phyloP scores from a whole-genome alignment of 1,140 invertebrate genomes.

The Heliconius hermathena region DNA sequence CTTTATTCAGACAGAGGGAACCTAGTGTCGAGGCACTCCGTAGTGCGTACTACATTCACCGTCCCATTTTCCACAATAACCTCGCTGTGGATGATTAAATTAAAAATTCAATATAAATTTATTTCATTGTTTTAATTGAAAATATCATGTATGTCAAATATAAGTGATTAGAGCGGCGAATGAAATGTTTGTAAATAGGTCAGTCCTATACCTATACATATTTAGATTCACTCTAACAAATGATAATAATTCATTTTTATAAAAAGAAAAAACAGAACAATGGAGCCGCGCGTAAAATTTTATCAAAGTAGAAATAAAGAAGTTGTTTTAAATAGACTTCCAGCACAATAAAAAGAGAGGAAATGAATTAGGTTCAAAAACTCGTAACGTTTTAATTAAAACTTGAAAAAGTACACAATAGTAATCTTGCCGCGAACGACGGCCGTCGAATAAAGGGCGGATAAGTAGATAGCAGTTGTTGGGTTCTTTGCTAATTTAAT shows the following conservation, averaged over 20 bases:
- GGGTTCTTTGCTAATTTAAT: not conserved
- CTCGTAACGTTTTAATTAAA: not conserved
- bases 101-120: no score
- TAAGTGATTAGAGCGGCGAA: no score
- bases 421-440: not conserved
- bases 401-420: slow-evolving; percentile 11
- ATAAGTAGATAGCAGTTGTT: not conserved
- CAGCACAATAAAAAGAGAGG: not conserved
- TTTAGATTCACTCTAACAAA: no score
- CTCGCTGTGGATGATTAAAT: no score
- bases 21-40: no score
- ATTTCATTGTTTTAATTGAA: no score
- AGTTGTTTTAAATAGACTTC: not conserved
- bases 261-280: not conserved
- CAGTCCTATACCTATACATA: not conserved
- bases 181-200: not conserved
- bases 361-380: slow-evolving; percentile 9
- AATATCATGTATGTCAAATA: no score
- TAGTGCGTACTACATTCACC: no score
- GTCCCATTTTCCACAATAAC: no score
- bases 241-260: not conserved
- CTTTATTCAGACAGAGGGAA: no score
- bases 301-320: not conserved
- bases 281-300: not conserved
- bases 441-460: not conserved